Base-by-base conservation (phyloP, 2,113 vertebrate genomes). In the Apodemus sylvaticus region DNA sequence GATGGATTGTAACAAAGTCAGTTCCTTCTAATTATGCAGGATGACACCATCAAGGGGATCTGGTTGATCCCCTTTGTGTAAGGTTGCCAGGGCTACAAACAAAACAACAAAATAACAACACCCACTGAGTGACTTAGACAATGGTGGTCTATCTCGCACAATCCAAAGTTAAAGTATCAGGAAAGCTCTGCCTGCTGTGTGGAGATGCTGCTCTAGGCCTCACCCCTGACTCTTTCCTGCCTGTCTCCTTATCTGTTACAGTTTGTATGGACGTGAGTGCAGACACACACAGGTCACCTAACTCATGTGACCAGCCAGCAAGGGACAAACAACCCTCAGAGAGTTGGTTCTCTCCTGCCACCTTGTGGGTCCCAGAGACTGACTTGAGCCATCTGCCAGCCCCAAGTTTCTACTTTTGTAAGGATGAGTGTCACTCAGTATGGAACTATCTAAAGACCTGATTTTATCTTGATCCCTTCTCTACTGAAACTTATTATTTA, bases 401-500 rank as follows among this genome's bases (percentile, higher is more conserved):
- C 22, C 53, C 22, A 82, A 8, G 20, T 82, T 60, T 36, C 39
- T 42, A 1, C 22, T 68, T 24, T n/a, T 70, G 11, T 64, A 68
- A 86, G 42, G 45, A 53, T 31, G 24, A 17, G 0, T 48, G 64
- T 86, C 42, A 68, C 19, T 48, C 22, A 7, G 31, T 17, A 36
- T 51, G 62, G 42, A 81, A 60, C 11, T n/a, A 9, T 86, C 62
- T 51, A 51, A 86, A 34, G 17, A 48, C 31, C 29, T 19, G 26
- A 20, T 55, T 79, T 79, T 36, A 34, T 36, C 51, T 58, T 81
- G 78, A n/a, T 36, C 34, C 16, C 53, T 31, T 79, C 51, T n/a
- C 53, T 97, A 95, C 42, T 86, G 94, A 98, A 98, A 97, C 55
- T 97, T 96, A 42, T 97, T 98, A 98, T 97, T 98, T 90, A 88